These are phyloP conservation scores for Oreochromis spilurus DNA, from an alignment of 2,113 vertebrate species.

Conservation along the genomic window DNA sequence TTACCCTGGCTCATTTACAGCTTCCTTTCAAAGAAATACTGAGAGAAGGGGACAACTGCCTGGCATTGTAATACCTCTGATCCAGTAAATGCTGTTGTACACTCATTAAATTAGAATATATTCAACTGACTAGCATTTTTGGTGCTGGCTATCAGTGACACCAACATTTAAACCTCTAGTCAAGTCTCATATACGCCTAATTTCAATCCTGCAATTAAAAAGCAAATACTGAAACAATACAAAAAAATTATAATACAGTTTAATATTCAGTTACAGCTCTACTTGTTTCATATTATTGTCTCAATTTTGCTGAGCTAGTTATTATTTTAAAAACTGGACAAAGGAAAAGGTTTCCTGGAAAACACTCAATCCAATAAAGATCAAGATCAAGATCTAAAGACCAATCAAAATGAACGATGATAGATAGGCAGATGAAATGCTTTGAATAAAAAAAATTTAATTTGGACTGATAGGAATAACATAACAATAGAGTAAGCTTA, in stretches of 20 bases:
- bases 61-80: neutral
- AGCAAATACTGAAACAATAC: neutral
- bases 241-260: neutral
- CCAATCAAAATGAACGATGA: neutral
- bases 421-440: neutral
- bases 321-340: neutral
- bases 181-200: fast-evolving
- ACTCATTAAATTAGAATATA: neutral
- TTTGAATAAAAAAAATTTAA: neutral
- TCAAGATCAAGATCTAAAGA: neutral
- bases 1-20: neutral
- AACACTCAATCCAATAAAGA: neutral
- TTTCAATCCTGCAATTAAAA: neutral
- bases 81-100: neutral
- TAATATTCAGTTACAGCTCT: neutral
- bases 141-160: neutral
- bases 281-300: neutral
- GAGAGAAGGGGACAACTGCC: neutral
- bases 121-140: neutral
- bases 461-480: neutral
- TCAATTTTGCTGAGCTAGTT: neutral
- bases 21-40: neutral
- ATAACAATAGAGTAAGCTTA: neutral
- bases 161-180: neutral
- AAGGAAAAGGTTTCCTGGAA: neutral